A percentile compares a stretch with the other conserved stretches of the same genome.
Evolutionary conservation across 2,113 vertebrate genomes (phyloP).

Genomic region (Callipepla squamata): DNA sequence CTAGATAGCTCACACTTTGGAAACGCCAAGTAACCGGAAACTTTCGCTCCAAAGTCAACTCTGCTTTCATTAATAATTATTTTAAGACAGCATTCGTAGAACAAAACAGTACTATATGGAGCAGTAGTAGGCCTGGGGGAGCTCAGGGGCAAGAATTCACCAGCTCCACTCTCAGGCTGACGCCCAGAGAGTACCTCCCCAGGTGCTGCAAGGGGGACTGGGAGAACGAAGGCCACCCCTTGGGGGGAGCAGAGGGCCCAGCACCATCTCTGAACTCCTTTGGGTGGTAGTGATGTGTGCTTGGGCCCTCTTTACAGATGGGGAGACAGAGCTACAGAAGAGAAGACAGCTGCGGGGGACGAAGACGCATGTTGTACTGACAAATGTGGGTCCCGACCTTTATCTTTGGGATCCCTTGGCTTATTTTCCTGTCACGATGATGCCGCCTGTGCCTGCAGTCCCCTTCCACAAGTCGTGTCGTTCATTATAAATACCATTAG

Average conservation of each 20-base stretch:
- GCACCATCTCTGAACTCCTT: not conserved
- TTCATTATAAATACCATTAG: conserved; percentile 60
- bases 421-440: not conserved
- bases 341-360: not conserved
- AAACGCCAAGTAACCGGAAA: conserved; percentile 11
- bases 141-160: not conserved
- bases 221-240: not conserved
- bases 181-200: not conserved
- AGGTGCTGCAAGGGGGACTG: not conserved
- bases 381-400: not conserved
- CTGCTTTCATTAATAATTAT: conserved; percentile 55
- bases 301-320: not conserved
- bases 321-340: not conserved
- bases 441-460: not conserved
- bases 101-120: conserved; percentile 15
- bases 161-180: not conserved
- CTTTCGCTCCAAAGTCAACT: conserved; percentile 2
- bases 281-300: not conserved
- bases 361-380: not conserved
- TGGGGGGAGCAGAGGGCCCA: not conserved
- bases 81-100: conserved; percentile 7
- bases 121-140: not conserved
- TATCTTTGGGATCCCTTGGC: not conserved
- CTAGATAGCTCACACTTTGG: conserved; percentile 3
- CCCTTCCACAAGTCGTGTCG: conserved; percentile 39